phyloP scores from a whole-genome alignment of 2,113 vertebrate genomes.

The Coptodon bakossiorum region DNA sequence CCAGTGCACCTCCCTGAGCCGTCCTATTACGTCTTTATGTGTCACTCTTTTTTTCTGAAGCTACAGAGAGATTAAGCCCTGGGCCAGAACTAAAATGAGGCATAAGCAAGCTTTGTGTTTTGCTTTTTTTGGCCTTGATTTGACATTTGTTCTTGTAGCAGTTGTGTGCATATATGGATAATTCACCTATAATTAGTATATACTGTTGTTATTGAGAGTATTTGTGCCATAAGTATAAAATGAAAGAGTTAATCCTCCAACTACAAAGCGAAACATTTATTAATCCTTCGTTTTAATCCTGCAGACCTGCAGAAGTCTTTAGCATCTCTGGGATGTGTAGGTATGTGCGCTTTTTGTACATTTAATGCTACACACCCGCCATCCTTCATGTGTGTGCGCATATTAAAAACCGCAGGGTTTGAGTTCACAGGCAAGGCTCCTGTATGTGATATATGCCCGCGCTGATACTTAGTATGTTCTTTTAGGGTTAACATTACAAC shows the following conservation, averaged over 20 bases:
- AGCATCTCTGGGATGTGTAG: conserved; percentile 5
- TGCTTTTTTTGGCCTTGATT: neutral
- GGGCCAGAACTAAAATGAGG: neutral
- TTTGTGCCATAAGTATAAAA: conserved; percentile 8
- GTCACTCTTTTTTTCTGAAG: conserved; percentile 33
- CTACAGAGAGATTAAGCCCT: conserved; percentile 9
- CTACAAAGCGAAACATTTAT: conserved; percentile 40
- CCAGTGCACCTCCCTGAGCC: neutral
- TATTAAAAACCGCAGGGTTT: conserved; percentile 34
- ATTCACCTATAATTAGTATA: neutral
- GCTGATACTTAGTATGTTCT: conserved; percentile 48
- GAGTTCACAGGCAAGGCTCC: conserved; percentile 12
- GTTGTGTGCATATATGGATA: neutral
- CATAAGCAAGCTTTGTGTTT: neutral
- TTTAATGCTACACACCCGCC: neutral
- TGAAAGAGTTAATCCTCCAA: conserved; percentile 35
- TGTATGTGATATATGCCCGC: conserved; percentile 42
- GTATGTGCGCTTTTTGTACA: neutral
- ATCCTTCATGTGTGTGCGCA: neutral
- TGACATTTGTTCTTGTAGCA: neutral
- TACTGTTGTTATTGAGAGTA: neutral
- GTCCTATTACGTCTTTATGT: conserved; percentile 11
- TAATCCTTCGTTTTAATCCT: conserved; percentile 43
- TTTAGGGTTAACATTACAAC: conserved; percentile 68
- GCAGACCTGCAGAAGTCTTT: conserved; percentile 20